phyloP scores from a whole-genome alignment of 2,888 invertebrate species.

The Chloroclystis v-ata region DNA sequence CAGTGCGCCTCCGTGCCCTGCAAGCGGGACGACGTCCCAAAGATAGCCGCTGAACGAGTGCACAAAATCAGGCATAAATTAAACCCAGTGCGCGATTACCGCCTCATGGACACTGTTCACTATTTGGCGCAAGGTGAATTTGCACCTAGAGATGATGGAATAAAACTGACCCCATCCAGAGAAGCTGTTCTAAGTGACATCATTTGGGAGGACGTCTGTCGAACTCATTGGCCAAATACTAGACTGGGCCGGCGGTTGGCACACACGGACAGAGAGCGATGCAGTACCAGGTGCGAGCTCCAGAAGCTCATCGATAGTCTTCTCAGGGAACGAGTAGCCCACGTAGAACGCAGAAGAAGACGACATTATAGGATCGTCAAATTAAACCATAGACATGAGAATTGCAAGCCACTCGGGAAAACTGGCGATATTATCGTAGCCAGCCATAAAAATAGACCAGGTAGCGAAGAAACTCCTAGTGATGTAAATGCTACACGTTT shows the following conservation, averaged over 20 bases:
- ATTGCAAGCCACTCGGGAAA: constrained; percentile 60
- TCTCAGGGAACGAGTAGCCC: constrained; percentile 64
- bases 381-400: constrained; percentile 66
- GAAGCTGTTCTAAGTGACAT: constrained; percentile 73
- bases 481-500: constrained; percentile 41
- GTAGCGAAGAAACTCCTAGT: constrained; percentile 46
- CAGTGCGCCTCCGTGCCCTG: constrained; percentile 68
- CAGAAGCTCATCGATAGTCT: constrained; percentile 66
- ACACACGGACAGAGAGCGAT: constrained; percentile 58
- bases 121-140: constrained; percentile 73
- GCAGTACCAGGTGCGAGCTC: constrained; percentile 56
- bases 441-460: constrained; percentile 59
- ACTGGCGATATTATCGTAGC: constrained; percentile 72
- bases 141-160: constrained; percentile 70
- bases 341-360: constrained; percentile 62
- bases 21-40: constrained; percentile 58
- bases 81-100: constrained; percentile 68
- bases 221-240: constrained; percentile 70
- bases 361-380: constrained; percentile 72
- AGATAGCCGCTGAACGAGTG: constrained; percentile 64
- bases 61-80: constrained; percentile 69
- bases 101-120: constrained; percentile 72
- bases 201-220: constrained; percentile 72
- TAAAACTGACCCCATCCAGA: constrained; percentile 67
- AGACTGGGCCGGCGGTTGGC: constrained; percentile 55